phyloP scores from a whole-genome alignment of 2,888 invertebrate species.

The Oscheius sp. region DNA sequence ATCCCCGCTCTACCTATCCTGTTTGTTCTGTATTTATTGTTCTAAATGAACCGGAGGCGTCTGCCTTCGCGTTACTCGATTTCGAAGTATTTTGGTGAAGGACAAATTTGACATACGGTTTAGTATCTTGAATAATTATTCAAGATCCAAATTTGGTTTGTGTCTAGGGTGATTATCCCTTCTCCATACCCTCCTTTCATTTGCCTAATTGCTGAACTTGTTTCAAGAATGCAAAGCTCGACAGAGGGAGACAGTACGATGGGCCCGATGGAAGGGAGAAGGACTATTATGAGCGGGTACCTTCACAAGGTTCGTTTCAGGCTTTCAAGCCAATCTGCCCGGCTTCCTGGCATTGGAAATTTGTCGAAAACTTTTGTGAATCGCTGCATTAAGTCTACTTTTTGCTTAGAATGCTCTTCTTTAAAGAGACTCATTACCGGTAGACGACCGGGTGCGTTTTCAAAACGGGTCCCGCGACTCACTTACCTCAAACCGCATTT shows the following conservation, averaged over 20 bases:
- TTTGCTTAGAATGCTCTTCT: no score
- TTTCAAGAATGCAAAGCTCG: constrained; percentile 15
- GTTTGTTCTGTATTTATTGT: no score
- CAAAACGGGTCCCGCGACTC: no score
- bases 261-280: constrained; percentile 1
- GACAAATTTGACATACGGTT: neutral
- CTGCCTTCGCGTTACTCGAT: no score
- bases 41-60: no score
- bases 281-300: constrained; percentile 16
- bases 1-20: no score
- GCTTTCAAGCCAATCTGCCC: neutral
- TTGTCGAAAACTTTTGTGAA: no score
- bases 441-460: no score
- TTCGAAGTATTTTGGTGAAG: neutral
- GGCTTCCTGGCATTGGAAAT: no score
- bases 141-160: neutral
- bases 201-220: neutral
- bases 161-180: neutral
- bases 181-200: neutral
- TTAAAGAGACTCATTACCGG: no score
- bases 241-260: neutral
- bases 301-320: constrained; percentile 18
- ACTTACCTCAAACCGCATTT: no score
- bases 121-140: neutral
- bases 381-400: no score